Evolutionary conservation across 2,888 invertebrate species (phyloP).

Genomic region (Pteria penguin): DNA sequence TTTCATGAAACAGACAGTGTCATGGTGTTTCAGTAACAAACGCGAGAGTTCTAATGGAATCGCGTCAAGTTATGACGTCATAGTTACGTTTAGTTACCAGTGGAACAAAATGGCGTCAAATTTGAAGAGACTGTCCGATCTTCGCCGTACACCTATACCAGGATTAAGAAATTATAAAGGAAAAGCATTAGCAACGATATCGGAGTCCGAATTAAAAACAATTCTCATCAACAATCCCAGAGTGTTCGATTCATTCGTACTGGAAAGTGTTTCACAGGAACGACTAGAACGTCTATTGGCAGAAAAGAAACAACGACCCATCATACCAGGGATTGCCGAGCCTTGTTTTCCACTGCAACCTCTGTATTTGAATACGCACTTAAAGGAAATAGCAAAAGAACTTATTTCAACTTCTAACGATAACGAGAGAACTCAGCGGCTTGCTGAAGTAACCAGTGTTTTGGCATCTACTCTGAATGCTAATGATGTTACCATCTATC

Average conservation of each 20-base stretch:
- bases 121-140: conserved; percentile 1
- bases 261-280: conserved; percentile 47
- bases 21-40: no score
- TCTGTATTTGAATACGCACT: conserved; percentile 37
- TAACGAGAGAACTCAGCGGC: conserved; percentile 39
- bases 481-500: conserved; percentile 50
- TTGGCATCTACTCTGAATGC: conserved; percentile 46
- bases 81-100: not conserved
- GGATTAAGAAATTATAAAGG: not conserved
- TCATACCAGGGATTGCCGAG: not conserved
- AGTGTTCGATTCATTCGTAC: conserved; percentile 52
- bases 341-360: conserved; percentile 19
- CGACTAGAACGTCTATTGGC: conserved; percentile 46
- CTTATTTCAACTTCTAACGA: conserved; percentile 44
- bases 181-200: not conserved
- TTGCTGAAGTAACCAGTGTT: conserved; percentile 45
- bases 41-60: no score
- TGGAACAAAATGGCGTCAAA: conserved; percentile 18
- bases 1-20: no score
- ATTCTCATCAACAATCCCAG: conserved; percentile 46
- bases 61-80: conserved; percentile 29
- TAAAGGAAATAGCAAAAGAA: conserved; percentile 32
- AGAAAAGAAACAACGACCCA: conserved; percentile 25
- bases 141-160: conserved; percentile 2
- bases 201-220: conserved; percentile 38